Evolutionary conservation across 2,797 vertebrate genomes (phyloP).

Genomic region (Sarcophilus harrisii): DNA sequence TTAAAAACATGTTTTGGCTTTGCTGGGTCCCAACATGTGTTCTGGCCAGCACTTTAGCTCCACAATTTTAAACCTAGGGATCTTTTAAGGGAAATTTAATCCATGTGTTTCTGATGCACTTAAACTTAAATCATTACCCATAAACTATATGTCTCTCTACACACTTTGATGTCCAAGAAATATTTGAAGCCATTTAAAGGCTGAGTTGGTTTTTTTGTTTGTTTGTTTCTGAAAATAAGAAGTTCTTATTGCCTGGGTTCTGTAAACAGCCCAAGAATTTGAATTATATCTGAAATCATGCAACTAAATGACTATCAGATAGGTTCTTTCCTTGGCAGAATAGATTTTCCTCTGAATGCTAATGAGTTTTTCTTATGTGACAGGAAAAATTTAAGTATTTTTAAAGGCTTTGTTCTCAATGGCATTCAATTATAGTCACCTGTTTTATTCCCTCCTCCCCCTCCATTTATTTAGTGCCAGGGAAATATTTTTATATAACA

Average conservation of each 20-base stretch:
- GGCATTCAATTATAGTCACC: slow-evolving; percentile 30
- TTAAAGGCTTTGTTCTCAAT: slow-evolving; percentile 45
- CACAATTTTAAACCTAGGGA: slow-evolving; percentile 69
- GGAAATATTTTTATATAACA: slow-evolving; percentile 35
- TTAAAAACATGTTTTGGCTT: slow-evolving; percentile 65
- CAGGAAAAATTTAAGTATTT: slow-evolving; percentile 53
- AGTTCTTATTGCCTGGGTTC: slow-evolving; percentile 59
- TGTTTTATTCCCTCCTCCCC: neutral
- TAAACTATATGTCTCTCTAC: slow-evolving; percentile 71
- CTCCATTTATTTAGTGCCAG: neutral
- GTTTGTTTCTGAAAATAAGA: slow-evolving; percentile 58
- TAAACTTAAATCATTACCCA: slow-evolving; percentile 74
- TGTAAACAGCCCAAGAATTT: slow-evolving; percentile 65
- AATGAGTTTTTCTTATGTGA: slow-evolving; percentile 54
- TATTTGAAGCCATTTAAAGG: slow-evolving; percentile 73
- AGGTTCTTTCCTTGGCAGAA: slow-evolving; percentile 24
- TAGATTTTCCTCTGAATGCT: slow-evolving; percentile 45
- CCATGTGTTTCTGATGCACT: slow-evolving; percentile 77
- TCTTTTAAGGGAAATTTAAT: slow-evolving; percentile 79
- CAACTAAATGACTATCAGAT: slow-evolving; percentile 7
- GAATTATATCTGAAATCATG: slow-evolving; percentile 61
- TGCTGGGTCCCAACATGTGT: slow-evolving; percentile 46
- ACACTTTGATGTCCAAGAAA: slow-evolving; percentile 75
- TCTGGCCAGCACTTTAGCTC: slow-evolving; percentile 61
- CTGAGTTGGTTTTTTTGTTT: slow-evolving; percentile 14